Conservation (phyloP, 2,888 invertebrate genomes). For the Lasioglossum oenotherae region DNA sequence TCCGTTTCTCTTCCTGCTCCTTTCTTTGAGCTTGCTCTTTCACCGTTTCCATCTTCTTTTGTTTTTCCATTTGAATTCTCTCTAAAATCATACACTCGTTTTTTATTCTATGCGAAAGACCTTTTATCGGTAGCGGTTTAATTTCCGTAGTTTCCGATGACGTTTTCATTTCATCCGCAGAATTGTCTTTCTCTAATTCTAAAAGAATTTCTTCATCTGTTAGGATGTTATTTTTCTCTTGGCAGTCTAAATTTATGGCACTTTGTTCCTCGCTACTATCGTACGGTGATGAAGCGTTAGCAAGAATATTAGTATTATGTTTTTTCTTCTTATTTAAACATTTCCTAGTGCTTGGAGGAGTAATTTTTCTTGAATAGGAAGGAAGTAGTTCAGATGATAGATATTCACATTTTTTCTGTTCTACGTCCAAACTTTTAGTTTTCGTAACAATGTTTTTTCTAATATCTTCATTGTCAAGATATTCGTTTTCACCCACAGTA, state of each 20-base stretch:
- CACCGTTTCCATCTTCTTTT: slow-evolving; percentile 49
- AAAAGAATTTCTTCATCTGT: slow-evolving; percentile 49
- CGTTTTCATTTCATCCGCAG: slow-evolving; percentile 46
- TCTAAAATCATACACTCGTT: slow-evolving; percentile 50
- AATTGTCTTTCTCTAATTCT: slow-evolving; percentile 59
- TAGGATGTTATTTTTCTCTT: slow-evolving; percentile 23
- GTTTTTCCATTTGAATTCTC: slow-evolving; percentile 37
- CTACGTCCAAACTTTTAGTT: slow-evolving; percentile 37
- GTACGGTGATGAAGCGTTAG: slow-evolving; percentile 30
- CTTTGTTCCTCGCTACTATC: slow-evolving; percentile 28
- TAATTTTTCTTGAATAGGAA: slow-evolving; percentile 66
- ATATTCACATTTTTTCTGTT: slow-evolving; percentile 32
- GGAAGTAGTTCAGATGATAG: slow-evolving; percentile 23
- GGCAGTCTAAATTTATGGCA: slow-evolving; percentile 5
- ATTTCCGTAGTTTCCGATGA: slow-evolving; percentile 44
- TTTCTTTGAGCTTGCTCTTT: slow-evolving; percentile 45
- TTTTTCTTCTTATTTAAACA: slow-evolving; percentile 39
- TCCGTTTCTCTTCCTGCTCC: slow-evolving; percentile 45
- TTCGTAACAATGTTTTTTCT: slow-evolving; percentile 2
- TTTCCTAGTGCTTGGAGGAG: slow-evolving; percentile 64
- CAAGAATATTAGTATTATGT: neutral
- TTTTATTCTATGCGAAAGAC: slow-evolving; percentile 42
- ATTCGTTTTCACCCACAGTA: slow-evolving; percentile 4
- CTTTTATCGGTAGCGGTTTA: slow-evolving; percentile 52
- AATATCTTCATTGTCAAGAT: slow-evolving; percentile 17